These are phyloP conservation scores for Brachypalpus laphriformis DNA, from an alignment of 2,888 invertebrate genomes.

Conservation along the genomic window DNA sequence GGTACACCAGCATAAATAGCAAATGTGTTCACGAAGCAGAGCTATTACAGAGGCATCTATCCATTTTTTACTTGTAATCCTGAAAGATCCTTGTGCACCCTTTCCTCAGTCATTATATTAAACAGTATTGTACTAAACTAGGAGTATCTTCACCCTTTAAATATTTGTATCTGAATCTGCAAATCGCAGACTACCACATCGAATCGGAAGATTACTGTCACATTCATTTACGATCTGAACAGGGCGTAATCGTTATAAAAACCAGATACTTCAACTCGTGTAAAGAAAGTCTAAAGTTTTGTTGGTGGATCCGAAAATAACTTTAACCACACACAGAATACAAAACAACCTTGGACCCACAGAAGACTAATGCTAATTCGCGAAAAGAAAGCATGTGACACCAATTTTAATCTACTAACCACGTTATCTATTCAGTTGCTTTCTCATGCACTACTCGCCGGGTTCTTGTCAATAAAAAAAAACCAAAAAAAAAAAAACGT, in stretches of 20 bases:
- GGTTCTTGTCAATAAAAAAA: background rate
- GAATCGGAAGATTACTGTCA: background rate
- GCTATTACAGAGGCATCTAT: too few relatives aligned
- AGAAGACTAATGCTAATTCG: background rate
- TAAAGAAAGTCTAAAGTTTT: background rate
- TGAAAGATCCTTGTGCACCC: too few relatives aligned
- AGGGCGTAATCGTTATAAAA: background rate
- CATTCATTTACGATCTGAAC: background rate
- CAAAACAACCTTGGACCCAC: background rate
- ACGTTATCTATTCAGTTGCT: slow-evolving; percentile 31
- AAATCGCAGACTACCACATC: background rate
- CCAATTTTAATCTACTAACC: slow-evolving; percentile 38
- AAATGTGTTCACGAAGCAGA: too few relatives aligned
- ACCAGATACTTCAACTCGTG: background rate
- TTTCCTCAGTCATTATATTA: too few relatives aligned
- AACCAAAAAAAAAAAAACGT: background rate
- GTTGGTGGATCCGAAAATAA: background rate
- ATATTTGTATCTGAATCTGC: too few relatives aligned
- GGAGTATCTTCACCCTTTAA: too few relatives aligned
- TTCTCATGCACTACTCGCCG: slow-evolving; percentile 9
- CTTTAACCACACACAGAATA: background rate
- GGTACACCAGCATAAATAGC: too few relatives aligned
- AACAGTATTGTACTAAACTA: too few relatives aligned
- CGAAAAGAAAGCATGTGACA: slow-evolving; percentile 40
- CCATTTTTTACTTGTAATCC: too few relatives aligned